Evolutionary conservation across 2,888 invertebrate genomes (phyloP).

Genomic region (Andrena bicolor): DNA sequence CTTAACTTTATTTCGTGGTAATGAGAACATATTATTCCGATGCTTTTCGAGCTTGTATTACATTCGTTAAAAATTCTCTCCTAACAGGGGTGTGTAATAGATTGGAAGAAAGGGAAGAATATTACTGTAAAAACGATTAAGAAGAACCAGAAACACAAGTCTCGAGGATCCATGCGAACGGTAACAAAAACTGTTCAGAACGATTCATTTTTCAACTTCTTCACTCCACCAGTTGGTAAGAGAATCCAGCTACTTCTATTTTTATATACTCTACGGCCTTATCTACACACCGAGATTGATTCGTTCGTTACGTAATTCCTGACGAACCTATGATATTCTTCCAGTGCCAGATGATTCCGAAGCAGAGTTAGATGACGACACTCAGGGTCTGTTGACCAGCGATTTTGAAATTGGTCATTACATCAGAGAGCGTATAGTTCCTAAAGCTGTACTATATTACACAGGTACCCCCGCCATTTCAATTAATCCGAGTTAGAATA

Average conservation of each 20-base stretch:
- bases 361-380: slow-evolving; percentile 95
- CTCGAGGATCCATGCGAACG: slow-evolving; percentile 96
- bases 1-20: not conserved
- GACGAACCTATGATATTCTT: slow-evolving; percentile 14
- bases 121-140: slow-evolving; percentile 98
- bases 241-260: not conserved
- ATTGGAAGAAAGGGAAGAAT: slow-evolving; percentile 99
- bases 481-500: no score
- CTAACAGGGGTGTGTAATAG: slow-evolving; percentile 93
- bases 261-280: not conserved
- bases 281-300: not conserved
- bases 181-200: slow-evolving; percentile 97
- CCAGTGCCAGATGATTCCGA: slow-evolving; percentile 93
- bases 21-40: not conserved
- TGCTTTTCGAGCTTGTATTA: not conserved
- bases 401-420: slow-evolving; percentile 99
- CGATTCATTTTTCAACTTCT: slow-evolving; percentile 99
- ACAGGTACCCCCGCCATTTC: slow-evolving; percentile 89
- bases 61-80: not conserved
- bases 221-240: slow-evolving; percentile 92
- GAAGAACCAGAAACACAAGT: slow-evolving; percentile 99
- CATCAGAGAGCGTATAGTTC: slow-evolving; percentile 97
- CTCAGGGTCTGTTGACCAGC: slow-evolving; percentile 93
- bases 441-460: slow-evolving; percentile 98
- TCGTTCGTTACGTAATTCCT: slow-evolving; percentile 13